Evolutionary conservation across 2,113 vertebrate species (phyloP).

Genomic region (Myotis lucifugus): DNA sequence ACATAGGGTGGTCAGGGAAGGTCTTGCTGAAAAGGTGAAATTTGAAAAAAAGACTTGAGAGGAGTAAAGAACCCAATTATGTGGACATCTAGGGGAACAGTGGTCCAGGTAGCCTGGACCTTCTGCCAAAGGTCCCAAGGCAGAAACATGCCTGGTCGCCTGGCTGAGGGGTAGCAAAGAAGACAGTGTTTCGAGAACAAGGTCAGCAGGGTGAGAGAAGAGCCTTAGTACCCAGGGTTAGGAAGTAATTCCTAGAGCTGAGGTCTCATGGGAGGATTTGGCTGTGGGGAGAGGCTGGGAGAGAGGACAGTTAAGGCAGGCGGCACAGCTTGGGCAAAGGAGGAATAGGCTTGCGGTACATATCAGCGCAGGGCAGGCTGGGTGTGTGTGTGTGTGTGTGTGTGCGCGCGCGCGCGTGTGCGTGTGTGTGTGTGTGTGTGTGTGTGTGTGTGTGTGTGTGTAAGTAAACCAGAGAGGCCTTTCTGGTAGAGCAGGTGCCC

Average conservation of each 20-base stretch:
- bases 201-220: neutral
- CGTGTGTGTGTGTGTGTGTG: accelerated
- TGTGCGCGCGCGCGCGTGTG: no score
- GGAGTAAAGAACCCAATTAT: neutral
- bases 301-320: no score
- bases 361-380: no score
- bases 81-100: neutral
- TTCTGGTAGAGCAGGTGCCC: neutral
- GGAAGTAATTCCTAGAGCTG: neutral
- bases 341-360: neutral
- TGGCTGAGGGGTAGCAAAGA: neutral
- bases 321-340: neutral
- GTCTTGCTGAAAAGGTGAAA: neutral
- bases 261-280: neutral
- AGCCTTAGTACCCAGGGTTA: neutral
- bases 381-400: accelerated
- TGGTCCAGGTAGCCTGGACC: neutral
- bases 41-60: neutral
- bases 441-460: neutral
- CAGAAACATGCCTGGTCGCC: neutral
- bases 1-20: neutral
- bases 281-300: neutral
- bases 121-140: neutral
- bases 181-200: neutral
- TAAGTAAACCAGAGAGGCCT: neutral